Evolutionary conservation across 2,797 vertebrate species (phyloP).

Genomic region (Pipistrellus pipistrellus): DNA sequence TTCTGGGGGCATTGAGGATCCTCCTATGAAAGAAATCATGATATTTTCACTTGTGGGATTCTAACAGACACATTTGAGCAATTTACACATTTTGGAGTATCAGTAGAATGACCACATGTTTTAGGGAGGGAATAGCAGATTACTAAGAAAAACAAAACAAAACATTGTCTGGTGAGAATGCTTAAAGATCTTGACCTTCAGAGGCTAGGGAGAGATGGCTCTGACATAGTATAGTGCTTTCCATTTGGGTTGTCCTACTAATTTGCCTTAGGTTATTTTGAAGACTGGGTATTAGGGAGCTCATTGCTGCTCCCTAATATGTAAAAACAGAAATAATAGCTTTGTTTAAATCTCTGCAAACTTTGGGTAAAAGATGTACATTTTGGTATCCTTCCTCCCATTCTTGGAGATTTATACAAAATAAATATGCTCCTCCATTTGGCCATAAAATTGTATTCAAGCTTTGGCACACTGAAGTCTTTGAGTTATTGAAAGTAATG

Average conservation of each 20-base stretch:
- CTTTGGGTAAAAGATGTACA: neutral
- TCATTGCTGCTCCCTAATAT: neutral
- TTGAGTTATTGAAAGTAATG: neutral
- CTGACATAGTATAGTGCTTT: neutral
- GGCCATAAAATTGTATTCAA: neutral
- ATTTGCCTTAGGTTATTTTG: neutral
- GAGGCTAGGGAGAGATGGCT: neutral
- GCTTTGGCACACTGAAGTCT: neutral
- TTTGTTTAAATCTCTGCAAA: constrained; percentile 4
- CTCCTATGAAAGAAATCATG: constrained; percentile 57
- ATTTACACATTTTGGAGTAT: constrained; percentile 26
- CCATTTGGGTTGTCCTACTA: neutral
- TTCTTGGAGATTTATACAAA: constrained; percentile 16
- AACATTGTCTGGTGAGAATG: neutral
- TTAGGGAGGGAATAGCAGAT: neutral
- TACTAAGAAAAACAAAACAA: neutral
- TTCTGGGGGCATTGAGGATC: neutral
- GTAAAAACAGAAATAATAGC: constrained; percentile 4
- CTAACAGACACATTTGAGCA: neutral
- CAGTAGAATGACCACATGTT: neutral
- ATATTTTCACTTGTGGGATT: constrained; percentile 44
- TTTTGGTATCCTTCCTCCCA: neutral
- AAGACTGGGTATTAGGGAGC: neutral
- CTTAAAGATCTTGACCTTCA: neutral
- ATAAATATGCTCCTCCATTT: neutral